Percentiles rank a stretch among this genome's conserved stretches.
These are phyloP conservation scores for Papilio demoleus DNA, from an alignment of 2,888 invertebrate genomes.

Conservation along the genomic window DNA sequence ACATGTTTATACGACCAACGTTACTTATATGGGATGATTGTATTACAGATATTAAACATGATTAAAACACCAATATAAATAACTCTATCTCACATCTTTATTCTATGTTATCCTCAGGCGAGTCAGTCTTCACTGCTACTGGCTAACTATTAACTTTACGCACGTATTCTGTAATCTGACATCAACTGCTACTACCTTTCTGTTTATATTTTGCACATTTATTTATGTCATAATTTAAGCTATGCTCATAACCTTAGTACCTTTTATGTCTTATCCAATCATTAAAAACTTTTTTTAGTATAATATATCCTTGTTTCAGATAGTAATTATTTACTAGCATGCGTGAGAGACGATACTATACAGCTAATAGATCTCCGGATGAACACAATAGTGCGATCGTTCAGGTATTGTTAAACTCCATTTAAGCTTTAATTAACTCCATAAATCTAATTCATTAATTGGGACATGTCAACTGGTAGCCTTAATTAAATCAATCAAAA, in stretches of 20 bases:
- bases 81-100: not conserved
- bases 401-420: conserved; percentile 86
- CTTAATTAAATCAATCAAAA: conserved; percentile 30
- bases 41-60: not conserved
- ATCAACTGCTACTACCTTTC: not conserved
- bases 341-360: conserved; percentile 97
- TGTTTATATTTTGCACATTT: not conserved
- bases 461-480: not conserved
- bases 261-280: conserved; percentile 10
- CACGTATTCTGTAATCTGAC: not conserved
- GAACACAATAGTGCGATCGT: conserved; percentile 95
- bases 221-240: not conserved
- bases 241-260: not conserved
- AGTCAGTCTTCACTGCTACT: not conserved
- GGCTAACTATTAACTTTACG: not conserved
- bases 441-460: conserved; percentile 31
- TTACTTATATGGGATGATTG: not conserved
- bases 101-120: not conserved
- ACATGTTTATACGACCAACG: not conserved
- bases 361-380: conserved; percentile 97
- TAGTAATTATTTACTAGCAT: conserved; percentile 94
- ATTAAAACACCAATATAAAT: not conserved
- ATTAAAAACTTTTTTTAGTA: conserved; percentile 6
- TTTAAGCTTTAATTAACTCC: conserved; percentile 43
- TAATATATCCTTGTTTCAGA: conserved; percentile 84